phyloP scores from a whole-genome alignment of 2,888 invertebrate species.

The Neoaliturus tenellus region DNA sequence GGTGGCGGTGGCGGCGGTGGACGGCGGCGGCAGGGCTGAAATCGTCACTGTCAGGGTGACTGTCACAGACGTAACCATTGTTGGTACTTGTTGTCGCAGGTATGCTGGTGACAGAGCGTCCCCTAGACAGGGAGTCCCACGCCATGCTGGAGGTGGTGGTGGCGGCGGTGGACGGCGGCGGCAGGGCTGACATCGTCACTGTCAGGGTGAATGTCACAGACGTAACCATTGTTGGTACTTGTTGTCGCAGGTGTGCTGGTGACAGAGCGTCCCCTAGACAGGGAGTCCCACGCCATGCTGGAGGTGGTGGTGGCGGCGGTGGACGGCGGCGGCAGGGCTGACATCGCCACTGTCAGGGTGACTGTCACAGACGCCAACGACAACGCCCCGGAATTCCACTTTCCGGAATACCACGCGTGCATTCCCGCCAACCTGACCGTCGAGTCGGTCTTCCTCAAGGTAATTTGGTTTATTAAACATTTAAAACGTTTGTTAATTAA shows the following conservation, averaged over 20 bases:
- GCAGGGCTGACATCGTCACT: slow-evolving; percentile 83
- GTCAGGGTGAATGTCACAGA: not conserved
- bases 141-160: too few species aligned
- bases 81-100: too few species aligned
- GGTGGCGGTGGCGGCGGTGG: slow-evolving; percentile 87
- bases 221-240: not conserved
- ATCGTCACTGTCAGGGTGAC: slow-evolving; percentile 85
- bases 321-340: slow-evolving; percentile 87
- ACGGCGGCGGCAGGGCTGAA: slow-evolving; percentile 86
- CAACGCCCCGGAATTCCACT: slow-evolving; percentile 84
- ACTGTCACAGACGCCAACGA: slow-evolving; percentile 93
- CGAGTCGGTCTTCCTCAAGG: slow-evolving; percentile 52
- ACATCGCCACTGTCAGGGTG: slow-evolving; percentile 85
- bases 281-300: slow-evolving; percentile 81
- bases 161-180: too few species aligned
- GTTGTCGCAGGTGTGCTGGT: slow-evolving; percentile 42
- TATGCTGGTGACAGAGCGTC: too few species aligned
- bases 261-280: slow-evolving; percentile 75
- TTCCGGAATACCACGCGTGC: slow-evolving; percentile 46
- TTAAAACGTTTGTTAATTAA: too few species aligned
- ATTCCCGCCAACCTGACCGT: slow-evolving; percentile 39
- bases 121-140: not conserved
- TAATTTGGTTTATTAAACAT: too few species aligned
- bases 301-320: slow-evolving; percentile 87
- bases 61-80: slow-evolving; percentile 81